Evolutionary conservation across 2,888 invertebrate species (phyloP), one percentile per base, ranked within the genome.

Genomic region (Caradrina kadenii): DNA sequence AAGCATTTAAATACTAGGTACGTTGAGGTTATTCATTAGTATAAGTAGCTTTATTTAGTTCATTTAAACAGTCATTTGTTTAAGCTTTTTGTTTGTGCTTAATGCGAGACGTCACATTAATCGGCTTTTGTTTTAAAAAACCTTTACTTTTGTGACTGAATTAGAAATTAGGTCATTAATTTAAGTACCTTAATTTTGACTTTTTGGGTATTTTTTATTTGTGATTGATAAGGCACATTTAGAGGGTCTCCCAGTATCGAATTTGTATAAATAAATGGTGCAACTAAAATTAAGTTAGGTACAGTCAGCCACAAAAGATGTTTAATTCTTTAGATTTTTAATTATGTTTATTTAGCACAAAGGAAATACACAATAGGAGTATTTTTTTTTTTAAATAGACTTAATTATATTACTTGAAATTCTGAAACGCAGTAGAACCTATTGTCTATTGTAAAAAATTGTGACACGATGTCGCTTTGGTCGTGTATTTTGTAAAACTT

Each of bases 81-180:
- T 76, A 21, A 59, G 76, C 70, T 63, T 56, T 79, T 76, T 68
- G 69, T 81, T 81, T 26, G 45, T 31, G 50, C 42, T 80, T 80
- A 54, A 67, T 64, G 31, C 11, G 22, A 52, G 45, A 62, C 35
- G 22, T 60, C 61, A 64, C 49, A 75, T 69, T 77, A 69, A 67
- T 59, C 49, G 31, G 60, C 55, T 73, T 78, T 72, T 62, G 52
- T 70, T 81, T 55, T 19, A 31, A 60, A 79, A 39, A 22, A 35
- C 0, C 58, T 73, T 69, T 52, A 10, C 56, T 76, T 63, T 53
- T 17, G 58, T 7, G 3, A 42, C 56, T 59, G 52, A 75, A 67
- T 67, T 79, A 21, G 35, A 13, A 63, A 50, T 69, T 19, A 80
- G 63, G 48, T 55, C 50, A 62, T 69, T 56, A 59, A 19, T 59